Conservation (phyloP, 1,140 invertebrate genomes). For the Brachionus asplanchnoidis region DNA sequence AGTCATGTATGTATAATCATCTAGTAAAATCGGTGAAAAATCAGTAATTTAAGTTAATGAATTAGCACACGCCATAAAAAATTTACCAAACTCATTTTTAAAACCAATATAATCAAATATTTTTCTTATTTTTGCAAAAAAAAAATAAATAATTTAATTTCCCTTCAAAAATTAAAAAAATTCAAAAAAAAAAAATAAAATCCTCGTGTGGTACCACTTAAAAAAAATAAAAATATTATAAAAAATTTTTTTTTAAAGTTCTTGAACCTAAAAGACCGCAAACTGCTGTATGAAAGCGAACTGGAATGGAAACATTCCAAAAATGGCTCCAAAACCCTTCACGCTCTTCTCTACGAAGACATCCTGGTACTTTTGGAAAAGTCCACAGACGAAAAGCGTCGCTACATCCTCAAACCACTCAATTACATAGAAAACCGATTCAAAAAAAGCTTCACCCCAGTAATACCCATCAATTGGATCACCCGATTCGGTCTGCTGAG, state of each 20-base stretch:
- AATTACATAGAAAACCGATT: background rate
- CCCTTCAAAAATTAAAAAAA: too few species aligned
- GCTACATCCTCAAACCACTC: slow-evolving; percentile 23
- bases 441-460: background rate
- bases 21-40: too few species aligned
- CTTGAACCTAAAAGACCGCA: background rate
- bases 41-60: too few species aligned
- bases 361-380: slow-evolving; percentile 24
- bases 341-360: slow-evolving; percentile 14
- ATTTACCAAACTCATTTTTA: too few species aligned
- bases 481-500: background rate
- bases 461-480: slow-evolving; percentile 4
- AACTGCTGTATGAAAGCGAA: slow-evolving; percentile 14
- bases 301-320: slow-evolving; percentile 1
- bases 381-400: slow-evolving; percentile 26
- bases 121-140: too few species aligned
- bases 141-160: too few species aligned
- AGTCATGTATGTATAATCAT: too few species aligned
- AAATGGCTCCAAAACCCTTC: background rate
- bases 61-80: too few species aligned
- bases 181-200: too few species aligned
- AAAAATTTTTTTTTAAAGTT: background rate
- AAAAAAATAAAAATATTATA: background rate
- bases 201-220: background rate
- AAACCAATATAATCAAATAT: too few species aligned